phyloP scores from a whole-genome alignment of 2,888 invertebrate species.

The Thecocarcelia acutangulata region DNA sequence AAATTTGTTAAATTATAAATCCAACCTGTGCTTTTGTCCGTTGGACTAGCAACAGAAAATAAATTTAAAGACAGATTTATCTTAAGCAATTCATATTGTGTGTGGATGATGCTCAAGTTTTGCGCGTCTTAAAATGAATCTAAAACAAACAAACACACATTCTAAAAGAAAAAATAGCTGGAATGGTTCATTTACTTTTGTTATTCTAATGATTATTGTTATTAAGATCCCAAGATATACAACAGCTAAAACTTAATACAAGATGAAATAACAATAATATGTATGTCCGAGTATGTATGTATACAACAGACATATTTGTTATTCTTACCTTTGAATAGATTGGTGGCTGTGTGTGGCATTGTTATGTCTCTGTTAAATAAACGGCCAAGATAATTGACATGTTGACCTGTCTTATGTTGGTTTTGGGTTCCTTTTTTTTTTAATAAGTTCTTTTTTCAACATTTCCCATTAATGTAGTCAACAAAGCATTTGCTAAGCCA shows the following conservation, averaged over 20 bases:
- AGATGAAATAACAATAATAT: neutral
- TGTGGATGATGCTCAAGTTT: neutral
- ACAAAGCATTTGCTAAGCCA: no score
- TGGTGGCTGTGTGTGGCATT: slow-evolving; percentile 19
- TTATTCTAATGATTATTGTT: slow-evolving; percentile 38
- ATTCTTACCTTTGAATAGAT: neutral
- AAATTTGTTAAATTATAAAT: slow-evolving; percentile 1
- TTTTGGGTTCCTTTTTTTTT: neutral
- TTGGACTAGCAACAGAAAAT: neutral
- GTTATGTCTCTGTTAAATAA: slow-evolving; percentile 28
- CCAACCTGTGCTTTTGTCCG: neutral
- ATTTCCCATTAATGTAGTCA: no score
- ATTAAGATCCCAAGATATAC: slow-evolving; percentile 17
- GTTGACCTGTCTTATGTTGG: slow-evolving; percentile 21
- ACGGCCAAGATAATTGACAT: slow-evolving; percentile 46
- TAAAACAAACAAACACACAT: neutral
- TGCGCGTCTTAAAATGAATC: neutral
- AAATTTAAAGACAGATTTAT: neutral
- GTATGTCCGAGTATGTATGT: no score
- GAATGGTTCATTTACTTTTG: neutral
- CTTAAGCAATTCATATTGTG: neutral
- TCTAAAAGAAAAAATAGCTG: neutral
- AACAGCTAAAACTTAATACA: slow-evolving; percentile 26
- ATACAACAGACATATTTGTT: neutral
- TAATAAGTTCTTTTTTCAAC: neutral